Percentiles rank a stretch among this genome's conserved stretches.
Evolutionary conservation across 1,140 invertebrate species (phyloP).

Genomic region (Lordiphosa stackelbergi): DNA sequence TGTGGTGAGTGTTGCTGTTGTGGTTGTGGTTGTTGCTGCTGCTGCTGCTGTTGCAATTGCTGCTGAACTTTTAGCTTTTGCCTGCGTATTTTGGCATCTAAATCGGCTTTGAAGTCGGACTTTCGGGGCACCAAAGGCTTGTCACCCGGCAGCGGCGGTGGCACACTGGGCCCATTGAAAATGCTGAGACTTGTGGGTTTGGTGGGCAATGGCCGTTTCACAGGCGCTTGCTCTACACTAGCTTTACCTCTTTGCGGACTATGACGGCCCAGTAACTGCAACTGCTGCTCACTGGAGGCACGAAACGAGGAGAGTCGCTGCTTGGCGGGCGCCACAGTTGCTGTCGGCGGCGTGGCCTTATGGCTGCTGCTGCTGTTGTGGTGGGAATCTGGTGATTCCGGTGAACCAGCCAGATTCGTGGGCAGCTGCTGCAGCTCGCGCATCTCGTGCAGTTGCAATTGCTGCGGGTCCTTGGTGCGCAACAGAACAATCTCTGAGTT

Average conservation of each 20-base stretch:
- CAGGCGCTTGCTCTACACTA: slow-evolving; percentile 34
- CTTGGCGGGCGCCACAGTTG: slow-evolving; percentile 73
- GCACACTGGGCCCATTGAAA: slow-evolving; percentile 48
- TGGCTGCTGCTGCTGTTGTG: slow-evolving; percentile 6
- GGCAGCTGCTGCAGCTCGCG: slow-evolving; percentile 69
- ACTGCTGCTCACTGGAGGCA: slow-evolving; percentile 69
- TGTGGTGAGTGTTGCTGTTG: slow-evolving; percentile 57
- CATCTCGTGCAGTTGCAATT: slow-evolving; percentile 64
- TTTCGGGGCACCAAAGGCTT: slow-evolving; percentile 60
- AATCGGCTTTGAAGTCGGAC: slow-evolving; percentile 69
- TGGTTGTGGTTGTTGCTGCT: slow-evolving; percentile 41
- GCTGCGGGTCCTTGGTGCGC: slow-evolving; percentile 69
- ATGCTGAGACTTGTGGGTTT: slow-evolving; percentile 63
- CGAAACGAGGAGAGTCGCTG: slow-evolving; percentile 75
- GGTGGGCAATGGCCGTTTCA: slow-evolving; percentile 58
- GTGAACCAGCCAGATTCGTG: slow-evolving; percentile 46
- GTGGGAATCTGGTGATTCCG: slow-evolving; percentile 48
- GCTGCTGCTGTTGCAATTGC: slow-evolving; percentile 57
- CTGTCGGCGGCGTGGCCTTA: slow-evolving; percentile 44
- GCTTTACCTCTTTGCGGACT: slow-evolving; percentile 68
- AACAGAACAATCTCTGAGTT: slow-evolving; percentile 75
- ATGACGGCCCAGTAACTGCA: slow-evolving; percentile 66
- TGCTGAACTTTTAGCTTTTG: slow-evolving; percentile 68
- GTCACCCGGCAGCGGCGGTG: slow-evolving; percentile 14
- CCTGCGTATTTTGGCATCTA: slow-evolving; percentile 71